Evolutionary conservation across 2,113 vertebrate species (phyloP).

Genomic region (Fukomys damarensis): DNA sequence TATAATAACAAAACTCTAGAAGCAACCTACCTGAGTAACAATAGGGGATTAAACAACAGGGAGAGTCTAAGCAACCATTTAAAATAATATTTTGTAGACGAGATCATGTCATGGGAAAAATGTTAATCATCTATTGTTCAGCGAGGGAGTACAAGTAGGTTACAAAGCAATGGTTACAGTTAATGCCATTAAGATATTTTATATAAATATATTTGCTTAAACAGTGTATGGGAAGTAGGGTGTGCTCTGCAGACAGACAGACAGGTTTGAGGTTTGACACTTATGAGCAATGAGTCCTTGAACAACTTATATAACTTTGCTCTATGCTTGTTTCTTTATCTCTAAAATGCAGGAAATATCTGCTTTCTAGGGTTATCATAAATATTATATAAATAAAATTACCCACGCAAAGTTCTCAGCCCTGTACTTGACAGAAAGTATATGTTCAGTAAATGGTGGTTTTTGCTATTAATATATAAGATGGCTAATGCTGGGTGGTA

Average conservation of each 20-base stretch:
- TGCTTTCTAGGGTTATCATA: background rate
- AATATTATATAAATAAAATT: background rate
- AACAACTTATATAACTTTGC: background rate
- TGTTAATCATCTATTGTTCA: background rate
- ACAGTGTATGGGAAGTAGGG: background rate
- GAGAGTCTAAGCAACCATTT: conserved; percentile 4
- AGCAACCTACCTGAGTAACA: background rate
- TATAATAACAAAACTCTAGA: conserved; percentile 64
- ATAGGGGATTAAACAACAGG: conserved; percentile 34
- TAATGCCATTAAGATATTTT: background rate
- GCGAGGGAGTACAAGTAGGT: background rate
- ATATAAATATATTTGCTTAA: background rate
- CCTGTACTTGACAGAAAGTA: background rate
- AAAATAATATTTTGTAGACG: background rate
- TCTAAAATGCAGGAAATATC: background rate
- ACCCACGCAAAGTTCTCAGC: too few relatives aligned
- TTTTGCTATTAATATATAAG: background rate
- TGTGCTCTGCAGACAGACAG: background rate
- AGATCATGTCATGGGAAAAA: background rate
- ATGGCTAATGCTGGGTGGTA: background rate
- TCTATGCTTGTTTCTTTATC: background rate
- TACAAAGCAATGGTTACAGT: background rate
- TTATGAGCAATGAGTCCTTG: background rate
- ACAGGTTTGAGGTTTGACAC: background rate
- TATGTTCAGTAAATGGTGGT: background rate